phyloP scores from a whole-genome alignment of 2,797 vertebrate species.

The Furcifer pardalis region DNA sequence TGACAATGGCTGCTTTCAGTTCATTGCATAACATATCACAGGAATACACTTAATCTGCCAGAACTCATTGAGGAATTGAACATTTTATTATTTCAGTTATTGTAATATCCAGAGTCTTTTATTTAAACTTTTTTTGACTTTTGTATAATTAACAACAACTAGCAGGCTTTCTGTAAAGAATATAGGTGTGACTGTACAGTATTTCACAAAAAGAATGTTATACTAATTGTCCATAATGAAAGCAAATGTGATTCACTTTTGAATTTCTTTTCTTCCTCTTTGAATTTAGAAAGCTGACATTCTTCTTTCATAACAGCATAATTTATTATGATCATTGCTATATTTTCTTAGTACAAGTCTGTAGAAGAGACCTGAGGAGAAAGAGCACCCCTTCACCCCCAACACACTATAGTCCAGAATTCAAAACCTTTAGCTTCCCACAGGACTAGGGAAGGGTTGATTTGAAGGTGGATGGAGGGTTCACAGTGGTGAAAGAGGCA shows the following conservation, averaged over 20 bases:
- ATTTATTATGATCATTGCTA: neutral
- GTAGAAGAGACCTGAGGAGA: too few species aligned
- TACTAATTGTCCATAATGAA: slow-evolving; percentile 3
- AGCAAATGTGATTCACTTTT: slow-evolving; percentile 1
- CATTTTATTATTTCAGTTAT: neutral
- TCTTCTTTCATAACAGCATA: neutral
- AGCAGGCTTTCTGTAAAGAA: rapidly evolving
- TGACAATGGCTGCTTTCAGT: neutral
- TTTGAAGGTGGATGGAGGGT: too few species aligned
- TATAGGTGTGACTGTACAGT: neutral
- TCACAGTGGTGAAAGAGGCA: too few species aligned
- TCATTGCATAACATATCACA: neutral
- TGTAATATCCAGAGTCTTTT: neutral
- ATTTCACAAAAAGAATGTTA: neutral
- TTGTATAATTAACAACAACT: slow-evolving; percentile 9
- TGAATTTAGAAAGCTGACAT: neutral
- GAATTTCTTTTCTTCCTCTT: neutral
- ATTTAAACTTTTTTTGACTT: neutral
- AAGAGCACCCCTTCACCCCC: too few species aligned
- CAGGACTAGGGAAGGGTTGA: too few species aligned
- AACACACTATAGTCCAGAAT: too few species aligned
- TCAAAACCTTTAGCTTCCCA: too few species aligned
- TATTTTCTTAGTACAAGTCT: neutral
- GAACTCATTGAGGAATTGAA: slow-evolving; percentile 23
- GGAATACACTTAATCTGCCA: neutral